phyloP scores from a whole-genome alignment of 2,113 vertebrate genomes.

The Pelvicachromis taeniatus region DNA sequence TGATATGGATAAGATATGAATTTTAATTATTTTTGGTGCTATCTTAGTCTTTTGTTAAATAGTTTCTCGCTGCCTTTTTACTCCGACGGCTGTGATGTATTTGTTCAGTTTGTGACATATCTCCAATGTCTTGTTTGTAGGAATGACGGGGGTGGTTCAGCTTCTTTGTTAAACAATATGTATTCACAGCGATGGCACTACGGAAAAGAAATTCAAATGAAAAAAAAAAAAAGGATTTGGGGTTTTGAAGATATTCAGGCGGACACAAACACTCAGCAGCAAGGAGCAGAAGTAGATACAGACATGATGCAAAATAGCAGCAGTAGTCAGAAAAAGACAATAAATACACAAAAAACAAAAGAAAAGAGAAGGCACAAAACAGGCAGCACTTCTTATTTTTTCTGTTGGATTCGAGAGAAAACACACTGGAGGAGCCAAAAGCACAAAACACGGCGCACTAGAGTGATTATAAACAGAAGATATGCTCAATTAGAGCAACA shows the following conservation, averaged over 20 bases:
- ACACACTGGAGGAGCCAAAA: neutral
- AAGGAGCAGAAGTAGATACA: neutral
- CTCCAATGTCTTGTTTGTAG: neutral
- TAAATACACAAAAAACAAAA: neutral
- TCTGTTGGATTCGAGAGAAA: neutral
- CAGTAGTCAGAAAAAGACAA: neutral
- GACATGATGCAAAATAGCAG: neutral
- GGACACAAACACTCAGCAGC: neutral
- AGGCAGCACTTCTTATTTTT: neutral
- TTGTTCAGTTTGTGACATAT: neutral
- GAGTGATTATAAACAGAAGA: neutral
- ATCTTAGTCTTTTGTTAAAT: neutral
- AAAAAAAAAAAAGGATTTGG: neutral
- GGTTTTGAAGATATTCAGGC: constrained; percentile 7
- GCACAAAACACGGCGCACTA: neutral
- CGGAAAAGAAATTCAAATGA: neutral
- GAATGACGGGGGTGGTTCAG: neutral
- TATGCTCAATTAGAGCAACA: neutral
- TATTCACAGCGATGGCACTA: neutral
- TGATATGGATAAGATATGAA: neutral
- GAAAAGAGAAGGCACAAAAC: neutral
- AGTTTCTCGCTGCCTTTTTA: neutral
- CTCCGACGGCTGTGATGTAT: neutral
- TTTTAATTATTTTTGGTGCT: neutral
- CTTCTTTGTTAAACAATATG: neutral